Evolutionary conservation across 2,113 vertebrate species (phyloP).

Genomic region (Saguinus imperator): DNA sequence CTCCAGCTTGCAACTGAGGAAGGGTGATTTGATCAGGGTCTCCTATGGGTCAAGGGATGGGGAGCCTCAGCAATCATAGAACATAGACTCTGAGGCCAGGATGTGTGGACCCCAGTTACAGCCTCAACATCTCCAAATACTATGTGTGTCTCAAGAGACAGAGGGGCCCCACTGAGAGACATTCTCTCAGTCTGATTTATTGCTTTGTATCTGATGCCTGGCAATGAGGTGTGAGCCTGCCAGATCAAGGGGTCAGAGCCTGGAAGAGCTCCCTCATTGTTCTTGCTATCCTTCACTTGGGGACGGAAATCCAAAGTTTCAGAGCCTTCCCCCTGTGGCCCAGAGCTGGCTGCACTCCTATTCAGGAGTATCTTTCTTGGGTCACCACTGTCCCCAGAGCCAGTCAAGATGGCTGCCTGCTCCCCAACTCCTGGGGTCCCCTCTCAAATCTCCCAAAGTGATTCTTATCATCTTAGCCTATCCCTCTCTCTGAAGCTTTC

Average conservation of each 20-base stretch:
- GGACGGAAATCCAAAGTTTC: not conserved
- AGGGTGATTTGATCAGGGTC: not conserved
- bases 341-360: not conserved
- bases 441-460: not conserved
- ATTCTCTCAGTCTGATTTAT: slow-evolving; percentile 60
- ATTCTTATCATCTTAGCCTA: not conserved
- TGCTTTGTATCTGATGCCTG: slow-evolving; percentile 60
- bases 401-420: slow-evolving; percentile 25
- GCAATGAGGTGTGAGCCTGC: slow-evolving; percentile 53
- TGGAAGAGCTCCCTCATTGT: not conserved
- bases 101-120: not conserved
- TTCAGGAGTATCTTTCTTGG: not conserved
- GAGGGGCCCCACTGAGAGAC: not conserved
- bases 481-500: not conserved
- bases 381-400: not conserved
- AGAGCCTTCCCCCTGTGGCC: not conserved
- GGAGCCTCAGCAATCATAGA: not conserved
- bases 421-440: not conserved
- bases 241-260: not conserved
- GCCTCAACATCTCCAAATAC: slow-evolving; percentile 6
- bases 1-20: not conserved
- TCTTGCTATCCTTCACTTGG: not conserved
- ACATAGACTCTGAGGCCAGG: not conserved
- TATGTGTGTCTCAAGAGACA: slow-evolving; percentile 34
- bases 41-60: not conserved